Evolutionary conservation across 1,140 invertebrate genomes (phyloP).

Genomic region (Pseudomyrmex sp.): DNA sequence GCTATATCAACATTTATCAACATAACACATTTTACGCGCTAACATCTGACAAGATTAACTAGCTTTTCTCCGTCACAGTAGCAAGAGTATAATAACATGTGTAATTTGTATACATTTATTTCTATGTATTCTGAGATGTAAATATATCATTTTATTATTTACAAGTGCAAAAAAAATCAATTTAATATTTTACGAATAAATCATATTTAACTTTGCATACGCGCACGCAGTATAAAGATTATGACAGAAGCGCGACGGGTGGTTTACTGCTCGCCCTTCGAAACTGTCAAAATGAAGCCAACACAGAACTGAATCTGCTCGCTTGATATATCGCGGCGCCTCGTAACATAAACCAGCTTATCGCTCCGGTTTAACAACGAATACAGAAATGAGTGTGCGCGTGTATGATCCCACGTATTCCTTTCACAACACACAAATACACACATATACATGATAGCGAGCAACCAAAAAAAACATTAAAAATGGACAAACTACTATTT

Average conservation of each 20-base stretch:
- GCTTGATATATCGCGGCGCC: conserved; percentile 52
- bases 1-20: background rate
- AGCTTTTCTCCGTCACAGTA: background rate
- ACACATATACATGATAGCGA: conserved; percentile 30
- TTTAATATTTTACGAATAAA: background rate
- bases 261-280: conserved; percentile 42
- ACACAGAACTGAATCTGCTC: conserved; percentile 30
- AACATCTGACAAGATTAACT: background rate
- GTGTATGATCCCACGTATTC: conserved; percentile 60
- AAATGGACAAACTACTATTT: conserved; percentile 74
- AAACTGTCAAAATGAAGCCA: conserved; percentile 44
- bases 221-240: conserved; percentile 8
- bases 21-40: background rate
- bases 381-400: conserved; percentile 61
- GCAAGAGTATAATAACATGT: conserved; percentile 1
- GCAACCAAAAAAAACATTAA: conserved; percentile 55
- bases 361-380: conserved; percentile 42
- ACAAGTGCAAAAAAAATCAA: no score
- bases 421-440: conserved; percentile 14
- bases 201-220: background rate
- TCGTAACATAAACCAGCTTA: conserved; percentile 33
- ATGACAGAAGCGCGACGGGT: background rate
- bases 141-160: no score
- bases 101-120: no score
- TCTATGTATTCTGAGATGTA: no score